A percentile compares a stretch with the other conserved stretches of the same genome.
phyloP scores from a whole-genome alignment of 2,888 invertebrate genomes.

The Drosophila histrio region DNA sequence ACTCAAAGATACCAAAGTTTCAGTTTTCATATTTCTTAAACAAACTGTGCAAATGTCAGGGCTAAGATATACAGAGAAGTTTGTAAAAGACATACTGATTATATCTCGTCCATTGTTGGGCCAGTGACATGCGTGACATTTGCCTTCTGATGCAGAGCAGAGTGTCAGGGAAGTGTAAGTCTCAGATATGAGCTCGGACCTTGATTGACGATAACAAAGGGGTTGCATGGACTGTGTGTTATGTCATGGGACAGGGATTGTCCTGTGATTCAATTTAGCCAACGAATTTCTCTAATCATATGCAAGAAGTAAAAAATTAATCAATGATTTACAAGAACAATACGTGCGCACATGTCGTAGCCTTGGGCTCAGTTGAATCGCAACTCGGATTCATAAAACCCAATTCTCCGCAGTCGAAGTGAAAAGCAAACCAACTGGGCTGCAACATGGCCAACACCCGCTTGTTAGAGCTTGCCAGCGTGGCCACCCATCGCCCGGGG shows the following conservation, averaged over 20 bases:
- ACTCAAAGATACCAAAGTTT: conserved; percentile 65
- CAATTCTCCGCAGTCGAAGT: conserved; percentile 12
- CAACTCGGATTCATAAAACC: conserved; percentile 12
- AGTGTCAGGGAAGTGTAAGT: conserved; percentile 48
- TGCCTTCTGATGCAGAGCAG: conserved; percentile 38
- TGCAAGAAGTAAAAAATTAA: conserved; percentile 79
- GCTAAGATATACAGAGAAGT: conserved; percentile 25
- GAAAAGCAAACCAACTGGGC: conserved; percentile 34
- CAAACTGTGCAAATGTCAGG: conserved; percentile 45
- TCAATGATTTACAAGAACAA: conserved; percentile 82
- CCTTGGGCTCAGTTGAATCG: conserved; percentile 43
- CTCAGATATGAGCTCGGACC: conserved; percentile 30
- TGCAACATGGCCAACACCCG: conserved; percentile 62
- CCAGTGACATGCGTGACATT: conserved; percentile 71
- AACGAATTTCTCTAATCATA: conserved; percentile 69
- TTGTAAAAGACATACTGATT: conserved; percentile 44
- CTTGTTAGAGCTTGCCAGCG: conserved; percentile 62
- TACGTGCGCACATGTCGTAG: conserved; percentile 72
- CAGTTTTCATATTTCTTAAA: conserved; percentile 31
- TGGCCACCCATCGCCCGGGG: conserved; percentile 67
- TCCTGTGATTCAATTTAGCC: conserved; percentile 35
- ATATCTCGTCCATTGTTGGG: conserved; percentile 67
- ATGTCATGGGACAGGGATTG: conserved; percentile 20
- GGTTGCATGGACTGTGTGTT: conserved; percentile 34
- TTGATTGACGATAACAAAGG: conserved; percentile 53